Base-by-base conservation (phyloP, 1,140 invertebrate genomes). In the Mya arenaria region DNA sequence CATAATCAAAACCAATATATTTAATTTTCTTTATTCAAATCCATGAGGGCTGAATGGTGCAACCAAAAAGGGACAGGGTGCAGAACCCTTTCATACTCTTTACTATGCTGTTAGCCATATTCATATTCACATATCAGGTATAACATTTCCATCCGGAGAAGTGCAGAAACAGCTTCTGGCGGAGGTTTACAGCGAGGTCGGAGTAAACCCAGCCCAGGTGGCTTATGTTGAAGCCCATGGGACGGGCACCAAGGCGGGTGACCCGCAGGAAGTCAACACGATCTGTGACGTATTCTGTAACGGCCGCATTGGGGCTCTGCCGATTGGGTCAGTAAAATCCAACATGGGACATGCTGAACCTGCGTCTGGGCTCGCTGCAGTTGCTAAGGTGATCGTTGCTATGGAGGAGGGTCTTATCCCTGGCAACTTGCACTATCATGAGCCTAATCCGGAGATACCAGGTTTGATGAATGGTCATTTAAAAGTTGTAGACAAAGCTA, bases 261-360 rank as follows among this genome's bases (percentile, higher is more conserved):
- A 99, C 94, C 98, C 98, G 0, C 96, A 99, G 92, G 98, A 99
- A 94, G 95, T 98, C 0, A 98, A 98, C 90, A 96, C 97, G 0
- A 97, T 99, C 78, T 96, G 96, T 0, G 96, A 98, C 69, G 94
- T 98, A 25, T 99, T 99, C 92, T 99, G 98, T 92, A 96, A 90
- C 73, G 84, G 66, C n/a, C 87, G 98, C 10, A 94, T 94, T 15
- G 93, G 92, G 0, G 97, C 98, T 1, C 93, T 99, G 25, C 91
- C 98, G 1, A 96, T 99, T 89, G 98, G 98, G 4, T 98, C 98
- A 0, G 96, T 99, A 0, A 99, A 99, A 91, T 98, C 97, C 1
- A 99, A 99, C 92, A 98, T 99, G 97, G 98, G 98, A 0, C 98
- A 99, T 89, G 96, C 97, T 4, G 98, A 99, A 92, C 96, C 97